Base-by-base conservation (phyloP, 2,113 vertebrate genomes). In the Pagrus major region DNA sequence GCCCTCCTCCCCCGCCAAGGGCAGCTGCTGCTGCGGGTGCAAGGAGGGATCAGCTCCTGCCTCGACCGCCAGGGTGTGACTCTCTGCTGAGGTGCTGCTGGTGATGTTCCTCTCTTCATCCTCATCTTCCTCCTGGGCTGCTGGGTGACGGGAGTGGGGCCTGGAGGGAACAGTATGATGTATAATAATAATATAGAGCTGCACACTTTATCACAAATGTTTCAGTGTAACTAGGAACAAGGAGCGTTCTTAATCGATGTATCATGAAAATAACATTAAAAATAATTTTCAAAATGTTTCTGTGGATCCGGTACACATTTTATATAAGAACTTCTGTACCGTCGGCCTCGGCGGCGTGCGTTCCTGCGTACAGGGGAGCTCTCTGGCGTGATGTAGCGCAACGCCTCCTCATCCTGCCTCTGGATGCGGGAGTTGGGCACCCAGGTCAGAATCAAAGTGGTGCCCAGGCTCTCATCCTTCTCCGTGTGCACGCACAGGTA, bases 401-500 rank as follows among this genome's bases (percentile, higher is more conserved):
- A 87, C 0, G 98, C 98, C 66, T 99, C 98, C 59, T 99, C 98
- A 0, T 99, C 98, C 93, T 99, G 97, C 84, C 95, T 91, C 94
- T 98, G 97, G 91, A 99, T 99, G 49, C 97, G 96, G 0, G 96
- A 94, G 90, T 99, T 99, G 10, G 98, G 98, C 88, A 99, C 97
- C 98, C 98, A 99, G 9, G 98, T 97, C 29, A 99, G 94, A 85
- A 98, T 97, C 61, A 99, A 96, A 0, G 98, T 99, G 84, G 95
- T 93, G 0, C 97, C 98, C 35, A 99, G 90, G 0, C 96, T 94
- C 91, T 99, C 98, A 1, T 99, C 98, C 71, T 98, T 99, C 95
- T 99, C 98, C 96, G 94, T 91, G 90, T 98, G 98, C 81, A 99
- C 89, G 76, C 98, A 99, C 86, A 99, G 70, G 39, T 99, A 99